Evolutionary conservation across 2,113 vertebrate species (phyloP).

Genomic region (Heloderma charlesbogerti): DNA sequence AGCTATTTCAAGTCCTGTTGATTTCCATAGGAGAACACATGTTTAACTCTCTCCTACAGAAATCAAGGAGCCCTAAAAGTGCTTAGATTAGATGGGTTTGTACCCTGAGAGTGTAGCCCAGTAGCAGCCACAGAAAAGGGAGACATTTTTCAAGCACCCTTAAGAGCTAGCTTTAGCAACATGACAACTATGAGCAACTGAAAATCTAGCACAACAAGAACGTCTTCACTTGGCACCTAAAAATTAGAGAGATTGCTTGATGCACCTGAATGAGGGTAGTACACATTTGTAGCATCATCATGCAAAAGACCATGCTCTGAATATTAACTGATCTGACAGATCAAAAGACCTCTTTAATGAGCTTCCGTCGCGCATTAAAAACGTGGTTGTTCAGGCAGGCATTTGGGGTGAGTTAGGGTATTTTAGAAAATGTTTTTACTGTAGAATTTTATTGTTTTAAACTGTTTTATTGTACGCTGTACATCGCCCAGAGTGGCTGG

Average conservation of each 20-base stretch:
- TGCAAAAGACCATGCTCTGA: background rate
- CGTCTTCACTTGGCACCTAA: background rate
- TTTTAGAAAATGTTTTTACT: too few species aligned
- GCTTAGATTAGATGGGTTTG: background rate
- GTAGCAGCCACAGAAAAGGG: background rate
- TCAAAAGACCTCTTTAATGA: background rate
- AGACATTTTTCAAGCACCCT: background rate
- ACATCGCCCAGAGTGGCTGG: too few species aligned
- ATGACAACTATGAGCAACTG: background rate
- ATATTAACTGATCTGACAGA: background rate
- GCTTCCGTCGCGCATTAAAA: too few species aligned
- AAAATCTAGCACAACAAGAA: background rate
- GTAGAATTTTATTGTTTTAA: too few species aligned
- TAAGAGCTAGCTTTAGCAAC: background rate
- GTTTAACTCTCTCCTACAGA: background rate
- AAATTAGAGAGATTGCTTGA: background rate
- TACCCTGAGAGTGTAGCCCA: background rate
- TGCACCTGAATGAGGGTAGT: background rate
- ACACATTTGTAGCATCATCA: background rate
- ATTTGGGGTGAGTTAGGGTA: too few species aligned
- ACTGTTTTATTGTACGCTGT: too few species aligned
- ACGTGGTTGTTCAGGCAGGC: too few species aligned
- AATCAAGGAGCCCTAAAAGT: background rate
- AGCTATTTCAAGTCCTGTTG: background rate
- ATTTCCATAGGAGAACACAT: background rate